These are phyloP conservation scores for Eulemur macaco DNA, from an alignment of 2,113 vertebrate species.

Conservation along the genomic window DNA sequence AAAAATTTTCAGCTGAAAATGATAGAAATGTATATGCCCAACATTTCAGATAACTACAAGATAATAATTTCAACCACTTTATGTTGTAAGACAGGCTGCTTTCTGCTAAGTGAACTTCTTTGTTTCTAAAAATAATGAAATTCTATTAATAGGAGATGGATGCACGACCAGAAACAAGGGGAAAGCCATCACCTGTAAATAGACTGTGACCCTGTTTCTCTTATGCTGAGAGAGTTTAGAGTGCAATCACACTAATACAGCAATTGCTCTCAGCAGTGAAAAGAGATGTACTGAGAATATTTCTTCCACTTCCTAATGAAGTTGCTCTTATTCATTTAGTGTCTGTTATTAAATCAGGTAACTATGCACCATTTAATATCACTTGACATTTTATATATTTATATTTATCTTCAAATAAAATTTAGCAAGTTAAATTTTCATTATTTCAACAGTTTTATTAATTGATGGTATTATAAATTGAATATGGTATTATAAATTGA, in stretches of 20 bases:
- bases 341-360: neutral
- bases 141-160: neutral
- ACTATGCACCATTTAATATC: neutral
- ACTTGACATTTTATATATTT: neutral
- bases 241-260: neutral
- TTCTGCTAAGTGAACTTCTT: neutral
- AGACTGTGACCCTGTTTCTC: constrained; percentile 17
- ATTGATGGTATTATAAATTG: neutral
- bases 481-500: neutral
- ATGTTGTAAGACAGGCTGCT: neutral
- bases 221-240: neutral
- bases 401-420: constrained; percentile 42
- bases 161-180: neutral
- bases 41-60: neutral
- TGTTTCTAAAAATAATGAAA: constrained; percentile 47
- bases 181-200: neutral
- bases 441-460: constrained; percentile 27
- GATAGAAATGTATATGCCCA: neutral
- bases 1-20: neutral
- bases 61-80: neutral
- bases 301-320: constrained; percentile 36
- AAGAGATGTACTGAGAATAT: neutral
- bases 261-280: neutral
- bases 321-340: neutral
- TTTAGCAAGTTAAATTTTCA: neutral